Conservation (phyloP, 2,113 vertebrate genomes). For the Eupsittula cactorum region DNA sequence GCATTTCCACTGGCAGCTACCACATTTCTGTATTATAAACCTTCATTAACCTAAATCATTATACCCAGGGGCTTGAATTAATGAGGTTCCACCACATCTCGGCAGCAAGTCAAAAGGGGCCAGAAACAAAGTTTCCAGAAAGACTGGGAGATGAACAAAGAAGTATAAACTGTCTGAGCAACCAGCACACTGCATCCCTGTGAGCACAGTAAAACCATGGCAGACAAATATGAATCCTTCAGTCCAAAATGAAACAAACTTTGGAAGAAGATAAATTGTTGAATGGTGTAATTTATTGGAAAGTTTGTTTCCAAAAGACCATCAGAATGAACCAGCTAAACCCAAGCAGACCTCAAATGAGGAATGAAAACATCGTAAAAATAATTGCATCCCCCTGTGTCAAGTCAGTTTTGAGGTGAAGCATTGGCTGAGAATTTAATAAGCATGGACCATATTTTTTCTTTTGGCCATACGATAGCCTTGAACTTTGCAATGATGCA, state of each 20-base stretch:
- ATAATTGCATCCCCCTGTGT: not conserved
- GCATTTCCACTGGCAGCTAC: not conserved
- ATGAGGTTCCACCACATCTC: not conserved
- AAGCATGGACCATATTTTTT: not conserved
- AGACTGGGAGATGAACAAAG: not conserved
- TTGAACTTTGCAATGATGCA: not conserved
- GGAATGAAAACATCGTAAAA: constrained; percentile 2
- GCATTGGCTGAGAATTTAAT: not conserved
- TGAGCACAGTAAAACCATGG: fast-evolving
- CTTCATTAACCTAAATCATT: constrained; percentile 4
- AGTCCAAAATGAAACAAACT: not conserved
- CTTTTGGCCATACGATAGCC: not conserved
- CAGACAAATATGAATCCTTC: not conserved
- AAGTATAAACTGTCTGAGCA: not conserved
- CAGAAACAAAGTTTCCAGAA: not conserved
- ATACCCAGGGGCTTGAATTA: not conserved
- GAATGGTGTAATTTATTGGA: not conserved
- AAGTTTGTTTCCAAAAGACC: constrained; percentile 6
- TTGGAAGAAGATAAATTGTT: not conserved
- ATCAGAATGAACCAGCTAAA: not conserved
- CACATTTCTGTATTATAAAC: not conserved
- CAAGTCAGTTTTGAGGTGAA: not conserved
- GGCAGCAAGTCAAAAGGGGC: not conserved
- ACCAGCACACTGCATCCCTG: not conserved
- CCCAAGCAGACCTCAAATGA: constrained; percentile 3